Base-by-base conservation (phyloP, 2,888 invertebrate genomes). In the Conus canariensis region DNA sequence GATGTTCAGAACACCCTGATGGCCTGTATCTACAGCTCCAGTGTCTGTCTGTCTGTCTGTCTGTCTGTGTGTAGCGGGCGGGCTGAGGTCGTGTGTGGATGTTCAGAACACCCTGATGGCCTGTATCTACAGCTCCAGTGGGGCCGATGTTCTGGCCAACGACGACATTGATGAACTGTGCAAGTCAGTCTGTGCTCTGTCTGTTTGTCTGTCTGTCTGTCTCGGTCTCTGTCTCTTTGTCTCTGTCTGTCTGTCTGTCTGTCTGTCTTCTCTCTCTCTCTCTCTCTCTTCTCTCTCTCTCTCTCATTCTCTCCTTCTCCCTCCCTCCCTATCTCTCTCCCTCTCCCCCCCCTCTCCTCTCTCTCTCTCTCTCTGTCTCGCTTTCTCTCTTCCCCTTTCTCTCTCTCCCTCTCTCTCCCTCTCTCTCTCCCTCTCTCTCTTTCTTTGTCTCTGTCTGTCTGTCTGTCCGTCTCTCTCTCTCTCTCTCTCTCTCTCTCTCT, bases 61-160 rank as follows among this genome's bases (percentile, higher is more conserved):
- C 7, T 83, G 58, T 83, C 8, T 83, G 58, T 83, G 0, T 83
- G 83, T 58, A 14, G 19, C 25, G 14, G 16, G n/a, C 3, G 86
- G 25, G 2, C 30, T 45, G 30, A 64, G 86, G 67, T 25, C 86
- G 25, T 86, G 86, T 86, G 64, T 86, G 86, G 86, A 86, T 7
- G 80, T 30, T 9, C 86, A 86, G 30, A 45, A 86, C 86, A 86
- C 86, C 3, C 64, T 86, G 64, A 64, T 86, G 64, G 86, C 86
- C 86, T 86, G 86, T 19, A 67, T 86, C 30, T 16, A 59, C 64
- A 67, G 64, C 25, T 86, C 86, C 6, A 67, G 67, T 58, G 58
- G 16, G n/a, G 56, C 64, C 14, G 64, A 74, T 4, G n/a, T 16
- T 10, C 12, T 22, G 7, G 22, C 22, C 5, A n/a, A 86, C 25